These are phyloP conservation scores for Poeciliopsis prolifica DNA, from an alignment of 2,113 vertebrate species.

Conservation along the genomic window DNA sequence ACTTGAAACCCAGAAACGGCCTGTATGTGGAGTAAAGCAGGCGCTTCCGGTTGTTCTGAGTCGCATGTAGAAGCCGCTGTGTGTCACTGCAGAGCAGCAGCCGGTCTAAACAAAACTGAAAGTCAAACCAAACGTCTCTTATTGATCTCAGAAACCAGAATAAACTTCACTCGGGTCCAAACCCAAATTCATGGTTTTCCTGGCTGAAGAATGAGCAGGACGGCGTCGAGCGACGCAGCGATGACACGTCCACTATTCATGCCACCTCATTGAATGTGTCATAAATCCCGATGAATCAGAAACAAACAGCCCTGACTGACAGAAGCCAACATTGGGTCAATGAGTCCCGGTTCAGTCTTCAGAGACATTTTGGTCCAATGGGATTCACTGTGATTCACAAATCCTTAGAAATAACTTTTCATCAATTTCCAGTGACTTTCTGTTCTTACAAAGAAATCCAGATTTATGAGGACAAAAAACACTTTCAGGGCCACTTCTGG, in stretches of 20 bases:
- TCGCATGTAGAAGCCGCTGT: background rate
- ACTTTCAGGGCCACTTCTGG: too few relatives aligned
- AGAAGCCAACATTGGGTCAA: too few relatives aligned
- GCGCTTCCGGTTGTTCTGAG: too few relatives aligned
- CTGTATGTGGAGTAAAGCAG: background rate
- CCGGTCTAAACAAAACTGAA: conserved; percentile 3
- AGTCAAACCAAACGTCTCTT: background rate
- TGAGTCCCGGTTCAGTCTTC: background rate
- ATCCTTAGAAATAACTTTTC: background rate
- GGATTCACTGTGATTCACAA: background rate
- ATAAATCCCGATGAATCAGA: background rate
- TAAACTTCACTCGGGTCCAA: background rate
- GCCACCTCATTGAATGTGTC: background rate
- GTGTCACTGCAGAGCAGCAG: conserved; percentile 15
- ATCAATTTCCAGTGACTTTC: background rate
- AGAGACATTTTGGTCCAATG: background rate
- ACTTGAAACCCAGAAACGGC: too few relatives aligned
- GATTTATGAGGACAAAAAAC: too few relatives aligned
- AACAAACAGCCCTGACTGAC: background rate
- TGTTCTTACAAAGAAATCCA: too few relatives aligned
- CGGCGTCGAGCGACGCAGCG: too few relatives aligned
- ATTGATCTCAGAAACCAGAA: conserved; percentile 4
- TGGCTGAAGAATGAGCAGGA: background rate
- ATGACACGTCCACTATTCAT: background rate
- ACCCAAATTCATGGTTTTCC: too few relatives aligned